Base-by-base conservation (phyloP, 2,113 vertebrate genomes). In the Orthonyx spaldingii region DNA sequence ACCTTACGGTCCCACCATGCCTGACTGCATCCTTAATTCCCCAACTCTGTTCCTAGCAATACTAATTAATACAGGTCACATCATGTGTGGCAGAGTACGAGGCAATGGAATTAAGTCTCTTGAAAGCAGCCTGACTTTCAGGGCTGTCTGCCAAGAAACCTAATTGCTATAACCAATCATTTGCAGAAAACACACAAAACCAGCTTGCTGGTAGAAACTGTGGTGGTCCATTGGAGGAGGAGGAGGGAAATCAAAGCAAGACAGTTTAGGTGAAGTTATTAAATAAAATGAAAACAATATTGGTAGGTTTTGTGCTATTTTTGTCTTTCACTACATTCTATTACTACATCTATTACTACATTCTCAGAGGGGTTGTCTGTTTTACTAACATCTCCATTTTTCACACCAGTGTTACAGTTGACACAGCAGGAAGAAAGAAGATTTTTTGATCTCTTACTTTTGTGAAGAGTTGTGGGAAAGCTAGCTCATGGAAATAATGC, bases 121-220 rank as follows among this genome's bases (percentile, higher is more conserved):
- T 87, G 69, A 87, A 77, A 87, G 57, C 61, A 82, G 76, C 53
- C 57, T 89, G 84, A 90, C 68, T 93, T 83, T 64, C 28, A 96
- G 84, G 81, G 87, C 69, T 69, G 22, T 64, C 69, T 93, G 93
- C 89, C 91, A 95, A 93, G 81, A 89, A 95, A 49, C 17, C 64
- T 87, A 81, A 95, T 90, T 92, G 65, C 69, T 82, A 6, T 69
- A 91, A 87, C 53, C 44, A 90, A 57, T 75, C 87, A 82, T 81
- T 89, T 91, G 46, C 64, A 89, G 69, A 77, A 89, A 66, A 57
- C 56, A 86, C 47, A 86, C 83, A 84, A 78, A 87, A 56, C 10
- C 52, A 89, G 20, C 65, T 61, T 28, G 23, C 57, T 66, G 39
- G 42, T 47, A 42, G 42, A 47, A 77, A 57, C 59, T 32, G 3